Conservation (phyloP, 2,797 vertebrate genomes). For the Odontamblyopus rebecca region DNA sequence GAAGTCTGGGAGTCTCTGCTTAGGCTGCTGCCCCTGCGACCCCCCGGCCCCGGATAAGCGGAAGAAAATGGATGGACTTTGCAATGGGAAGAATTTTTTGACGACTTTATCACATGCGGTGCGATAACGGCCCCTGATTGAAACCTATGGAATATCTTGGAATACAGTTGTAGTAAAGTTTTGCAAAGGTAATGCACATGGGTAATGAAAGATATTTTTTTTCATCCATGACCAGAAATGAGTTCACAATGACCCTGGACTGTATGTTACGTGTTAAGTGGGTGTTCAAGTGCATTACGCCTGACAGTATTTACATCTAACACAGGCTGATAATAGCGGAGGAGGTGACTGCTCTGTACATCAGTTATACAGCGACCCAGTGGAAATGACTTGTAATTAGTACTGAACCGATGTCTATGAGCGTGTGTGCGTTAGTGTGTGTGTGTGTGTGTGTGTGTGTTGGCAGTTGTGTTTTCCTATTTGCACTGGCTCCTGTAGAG, state of each 20-base stretch:
- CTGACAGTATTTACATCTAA: background rate
- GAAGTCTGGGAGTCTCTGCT: no score
- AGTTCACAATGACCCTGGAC: background rate
- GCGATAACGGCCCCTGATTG: no score
- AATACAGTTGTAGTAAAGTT: no score
- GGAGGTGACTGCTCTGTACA: constrained; percentile 34
- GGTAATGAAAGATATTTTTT: no score
- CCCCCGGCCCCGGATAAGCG: no score
- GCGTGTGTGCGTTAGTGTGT: constrained; percentile 12
- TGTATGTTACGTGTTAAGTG: background rate
- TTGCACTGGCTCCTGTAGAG: constrained; percentile 67
- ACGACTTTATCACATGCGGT: no score
- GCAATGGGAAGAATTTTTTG: no score
- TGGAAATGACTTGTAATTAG: constrained; percentile 52
- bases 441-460: constrained; percentile 4
- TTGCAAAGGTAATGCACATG: no score
- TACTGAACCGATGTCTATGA: constrained; percentile 11
- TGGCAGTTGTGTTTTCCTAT: constrained; percentile 32
- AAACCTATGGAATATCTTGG: no score
- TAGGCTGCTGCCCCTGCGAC: no score
- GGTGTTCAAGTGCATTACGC: background rate
- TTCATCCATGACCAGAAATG: background rate
- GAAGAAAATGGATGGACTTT: no score
- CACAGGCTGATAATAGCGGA: constrained; percentile 15
- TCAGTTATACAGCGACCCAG: constrained; percentile 35